Conservation (phyloP, 2,113 vertebrate species). For the Perognathus longimembris region DNA sequence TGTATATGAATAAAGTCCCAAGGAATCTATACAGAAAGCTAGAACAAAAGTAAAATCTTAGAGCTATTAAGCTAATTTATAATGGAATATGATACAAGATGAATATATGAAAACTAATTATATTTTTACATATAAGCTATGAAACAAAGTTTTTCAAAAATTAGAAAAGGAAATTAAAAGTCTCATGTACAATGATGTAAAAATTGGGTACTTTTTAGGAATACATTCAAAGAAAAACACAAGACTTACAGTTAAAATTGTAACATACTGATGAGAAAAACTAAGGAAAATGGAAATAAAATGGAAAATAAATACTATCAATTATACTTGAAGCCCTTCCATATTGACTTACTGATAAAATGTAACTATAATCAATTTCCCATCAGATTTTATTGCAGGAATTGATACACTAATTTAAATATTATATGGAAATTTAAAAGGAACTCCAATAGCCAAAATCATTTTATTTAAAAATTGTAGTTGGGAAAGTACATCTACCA, state of each 20-base stretch:
- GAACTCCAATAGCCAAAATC: neutral
- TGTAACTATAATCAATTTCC: neutral
- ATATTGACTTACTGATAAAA: neutral
- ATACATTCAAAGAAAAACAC: neutral
- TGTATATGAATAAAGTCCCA: neutral
- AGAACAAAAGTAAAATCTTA: neutral
- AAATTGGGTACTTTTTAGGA: neutral
- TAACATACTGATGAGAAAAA: neutral
- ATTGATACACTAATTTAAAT: neutral
- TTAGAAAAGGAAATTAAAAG: neutral
- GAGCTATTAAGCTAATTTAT: neutral
- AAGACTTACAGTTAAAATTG: neutral
- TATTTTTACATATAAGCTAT: neutral
- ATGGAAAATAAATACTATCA: neutral
- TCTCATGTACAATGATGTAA: neutral
- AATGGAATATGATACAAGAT: neutral
- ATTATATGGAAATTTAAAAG: neutral
- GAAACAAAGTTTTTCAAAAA: slow-evolving; percentile 26
- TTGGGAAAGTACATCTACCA: neutral
- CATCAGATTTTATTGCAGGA: neutral
- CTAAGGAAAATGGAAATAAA: slow-evolving; percentile 6
- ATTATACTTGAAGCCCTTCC: neutral
- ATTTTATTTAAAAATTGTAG: neutral
- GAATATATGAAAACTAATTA: neutral
- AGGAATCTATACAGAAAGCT: neutral